A percentile compares a stretch with the other conserved stretches of the same genome.
phyloP scores from a whole-genome alignment of 2,888 invertebrate species.

The Lottia gigantea region DNA sequence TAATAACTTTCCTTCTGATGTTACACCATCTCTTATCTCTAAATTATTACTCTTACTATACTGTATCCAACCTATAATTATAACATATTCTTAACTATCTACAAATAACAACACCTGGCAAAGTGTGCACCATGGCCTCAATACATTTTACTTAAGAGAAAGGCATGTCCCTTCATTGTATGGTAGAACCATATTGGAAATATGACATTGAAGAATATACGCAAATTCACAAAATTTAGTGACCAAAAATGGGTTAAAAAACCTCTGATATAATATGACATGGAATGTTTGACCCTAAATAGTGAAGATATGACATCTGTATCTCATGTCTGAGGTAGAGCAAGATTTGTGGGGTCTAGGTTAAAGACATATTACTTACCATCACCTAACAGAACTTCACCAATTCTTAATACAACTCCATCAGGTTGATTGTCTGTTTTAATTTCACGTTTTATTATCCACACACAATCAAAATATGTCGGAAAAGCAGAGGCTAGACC shows the following conservation, averaged over 20 bases:
- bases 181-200: not conserved
- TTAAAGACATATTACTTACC: slow-evolving; percentile 42
- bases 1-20: slow-evolving; percentile 44
- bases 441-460: slow-evolving; percentile 51
- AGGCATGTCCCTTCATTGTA: not conserved
- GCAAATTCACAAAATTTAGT: not conserved
- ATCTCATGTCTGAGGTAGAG: too few species aligned
- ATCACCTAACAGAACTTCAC: slow-evolving; percentile 49
- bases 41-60: slow-evolving; percentile 43
- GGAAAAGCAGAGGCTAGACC: slow-evolving; percentile 44
- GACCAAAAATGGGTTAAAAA: not conserved
- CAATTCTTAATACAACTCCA: slow-evolving; percentile 47
- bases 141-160: too few species aligned
- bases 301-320: too few species aligned
- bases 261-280: too few species aligned
- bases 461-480: slow-evolving; percentile 50
- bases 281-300: too few species aligned
- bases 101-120: too few species aligned
- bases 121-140: too few species aligned
- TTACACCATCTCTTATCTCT: slow-evolving; percentile 52
- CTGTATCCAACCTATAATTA: slow-evolving; percentile 47
- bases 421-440: slow-evolving; percentile 40
- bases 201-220: not conserved
- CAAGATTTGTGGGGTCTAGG: too few species aligned
- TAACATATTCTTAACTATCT: too few species aligned